phyloP scores from a whole-genome alignment of 2,888 invertebrate species.

The Agriopis aurantiaria region DNA sequence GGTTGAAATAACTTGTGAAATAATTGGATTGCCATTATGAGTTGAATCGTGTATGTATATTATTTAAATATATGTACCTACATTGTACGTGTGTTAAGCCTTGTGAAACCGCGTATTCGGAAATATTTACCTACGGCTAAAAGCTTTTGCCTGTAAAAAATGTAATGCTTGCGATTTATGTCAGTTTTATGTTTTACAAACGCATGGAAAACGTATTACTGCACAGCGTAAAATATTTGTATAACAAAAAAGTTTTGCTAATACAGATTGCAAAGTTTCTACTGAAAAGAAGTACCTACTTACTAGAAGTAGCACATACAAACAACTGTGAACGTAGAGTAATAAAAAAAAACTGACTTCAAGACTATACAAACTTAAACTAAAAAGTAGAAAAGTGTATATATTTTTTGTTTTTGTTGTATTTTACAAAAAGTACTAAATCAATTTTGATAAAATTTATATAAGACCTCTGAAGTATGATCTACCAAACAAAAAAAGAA shows the following conservation, averaged over 20 bases:
- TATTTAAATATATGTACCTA: not conserved
- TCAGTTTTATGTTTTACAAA: slow-evolving; percentile 49
- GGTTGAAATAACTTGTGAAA: slow-evolving; percentile 4
- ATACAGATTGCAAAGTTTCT: not conserved
- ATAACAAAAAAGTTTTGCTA: not conserved
- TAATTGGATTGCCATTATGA: slow-evolving; percentile 9
- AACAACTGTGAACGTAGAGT: not conserved
- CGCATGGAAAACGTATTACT: slow-evolving; percentile 6
- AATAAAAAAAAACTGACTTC: no score
- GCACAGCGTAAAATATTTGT: not conserved
- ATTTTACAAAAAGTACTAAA: no score
- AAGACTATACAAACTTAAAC: no score
- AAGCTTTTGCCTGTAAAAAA: slow-evolving; percentile 79
- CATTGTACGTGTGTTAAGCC: slow-evolving; percentile 4
- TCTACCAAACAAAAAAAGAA: no score
- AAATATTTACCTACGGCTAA: slow-evolving; percentile 70
- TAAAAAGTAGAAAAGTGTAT: no score
- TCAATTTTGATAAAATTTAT: no score
- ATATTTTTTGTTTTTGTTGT: no score
- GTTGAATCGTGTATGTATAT: not conserved
- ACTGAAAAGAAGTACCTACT: not conserved
- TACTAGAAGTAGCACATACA: not conserved
- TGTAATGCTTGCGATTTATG: slow-evolving; percentile 49
- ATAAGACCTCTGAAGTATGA: no score
- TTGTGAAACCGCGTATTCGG: slow-evolving; percentile 57